A percentile compares a stretch with the other conserved stretches of the same genome.
Conservation (phyloP, 2,797 vertebrate species). For the Eremophila alpestris region DNA sequence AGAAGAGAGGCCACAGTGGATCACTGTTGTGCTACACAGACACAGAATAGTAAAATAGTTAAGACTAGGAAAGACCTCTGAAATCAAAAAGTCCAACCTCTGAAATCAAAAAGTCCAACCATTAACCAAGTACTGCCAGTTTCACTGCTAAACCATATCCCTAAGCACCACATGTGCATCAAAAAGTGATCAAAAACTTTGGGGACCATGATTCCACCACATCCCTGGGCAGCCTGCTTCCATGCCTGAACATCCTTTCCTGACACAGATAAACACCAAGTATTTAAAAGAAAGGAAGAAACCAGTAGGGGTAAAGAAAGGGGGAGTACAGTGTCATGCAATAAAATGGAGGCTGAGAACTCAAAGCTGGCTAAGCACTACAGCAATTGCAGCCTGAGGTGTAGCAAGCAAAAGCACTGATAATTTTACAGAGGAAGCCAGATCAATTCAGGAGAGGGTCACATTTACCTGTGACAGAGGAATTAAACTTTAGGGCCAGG, state of each 20-base stretch:
- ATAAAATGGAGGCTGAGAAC: neutral
- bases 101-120: neutral
- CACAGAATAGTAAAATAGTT: neutral
- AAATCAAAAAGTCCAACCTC: neutral
- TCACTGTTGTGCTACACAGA: neutral
- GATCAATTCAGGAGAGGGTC: neutral
- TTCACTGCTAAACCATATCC: neutral
- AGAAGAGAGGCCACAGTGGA: neutral
- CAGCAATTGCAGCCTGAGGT: neutral
- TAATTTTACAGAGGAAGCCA: neutral
- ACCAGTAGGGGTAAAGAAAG: neutral
- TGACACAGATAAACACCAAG: neutral
- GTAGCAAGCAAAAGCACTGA: accelerated
- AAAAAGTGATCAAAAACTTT: neutral
- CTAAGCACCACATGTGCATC: neutral
- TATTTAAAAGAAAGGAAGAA: neutral
- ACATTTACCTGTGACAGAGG: neutral
- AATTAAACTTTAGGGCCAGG: neutral
- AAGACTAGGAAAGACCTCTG: neutral
- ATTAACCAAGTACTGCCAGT: neutral
- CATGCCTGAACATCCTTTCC: neutral
- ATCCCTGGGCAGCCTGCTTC: neutral
- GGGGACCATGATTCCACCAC: neutral
- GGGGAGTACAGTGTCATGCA: neutral
- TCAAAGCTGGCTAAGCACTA: neutral